Percentiles rank a stretch among this genome's conserved stretches.
phyloP scores from a whole-genome alignment of 1,140 invertebrate species.

The Polypedilum vanderplanki region DNA sequence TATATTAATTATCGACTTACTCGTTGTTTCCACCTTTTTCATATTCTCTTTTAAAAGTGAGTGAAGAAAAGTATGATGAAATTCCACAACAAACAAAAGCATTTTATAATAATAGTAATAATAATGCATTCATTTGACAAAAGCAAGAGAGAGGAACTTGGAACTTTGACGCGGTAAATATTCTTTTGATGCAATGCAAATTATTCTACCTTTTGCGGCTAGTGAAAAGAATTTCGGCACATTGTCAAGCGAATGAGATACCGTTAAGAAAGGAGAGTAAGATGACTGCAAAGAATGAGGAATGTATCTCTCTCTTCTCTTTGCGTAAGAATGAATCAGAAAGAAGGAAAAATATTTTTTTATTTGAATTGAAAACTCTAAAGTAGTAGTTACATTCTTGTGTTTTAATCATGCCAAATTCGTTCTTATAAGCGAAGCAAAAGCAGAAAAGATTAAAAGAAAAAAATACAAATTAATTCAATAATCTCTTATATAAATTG shows the following conservation, averaged over 20 bases:
- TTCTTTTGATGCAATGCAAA: conserved; percentile 5
- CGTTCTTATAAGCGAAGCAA: background rate
- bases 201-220: background rate
- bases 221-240: conserved; percentile 16
- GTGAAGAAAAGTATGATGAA: too few relatives aligned
- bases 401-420: conserved; percentile 13
- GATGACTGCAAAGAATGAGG: background rate
- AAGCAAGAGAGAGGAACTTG: background rate
- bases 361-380: background rate
- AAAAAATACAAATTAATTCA: conserved; percentile 2
- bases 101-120: too few relatives aligned
- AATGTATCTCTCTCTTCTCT: background rate
- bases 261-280: conserved; percentile 1
- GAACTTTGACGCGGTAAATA: background rate
- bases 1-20: too few relatives aligned
- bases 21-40: too few relatives aligned
- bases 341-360: background rate
- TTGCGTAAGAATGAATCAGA: background rate
- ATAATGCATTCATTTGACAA: background rate
- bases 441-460: conserved; percentile 9
- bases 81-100: too few relatives aligned
- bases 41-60: too few relatives aligned
- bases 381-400: conserved; percentile 2
- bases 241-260: background rate
- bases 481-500: background rate